Evolutionary conservation across 2,888 invertebrate species (phyloP), one percentile per base, ranked within the genome.

Genomic region (Hyles lineata): DNA sequence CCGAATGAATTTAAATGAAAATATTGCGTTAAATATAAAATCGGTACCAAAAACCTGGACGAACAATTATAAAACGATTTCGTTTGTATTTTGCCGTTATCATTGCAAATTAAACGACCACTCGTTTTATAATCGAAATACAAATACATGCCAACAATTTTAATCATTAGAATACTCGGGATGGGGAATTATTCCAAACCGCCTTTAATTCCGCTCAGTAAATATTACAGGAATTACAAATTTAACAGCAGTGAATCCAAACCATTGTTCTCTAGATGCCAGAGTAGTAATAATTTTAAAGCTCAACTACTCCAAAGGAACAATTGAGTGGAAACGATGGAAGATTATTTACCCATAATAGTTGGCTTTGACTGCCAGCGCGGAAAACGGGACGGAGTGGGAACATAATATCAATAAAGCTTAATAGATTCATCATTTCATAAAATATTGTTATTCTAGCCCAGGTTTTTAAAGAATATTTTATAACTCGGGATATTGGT

Each of bases 321-420:
- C 35, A 63, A 63, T 63, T 63, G 63, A 63, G 43, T 21, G 21
- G 35, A 63, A 63, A 43, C 21, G 21, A 43, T 43, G 63, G 21
- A 63, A 43, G 43, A 63, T 63, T 63, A 35, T 43, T 43, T 21
- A 63, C 21, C 21, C 11, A 63, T 35, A 63, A 63, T 63, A 23
- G 63, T 63, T 63, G 9, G 43, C 29, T 63, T 63, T 63, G 43
- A 63, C 63, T 63, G 43, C 63, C 63, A 63, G 63, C 43, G n/a
- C 21, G 43, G 35, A 63, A 60, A 62, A 63, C 35, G 4, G 35
- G n/a, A 43, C 21, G 43, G 23, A 43, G 63, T 63, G 15, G n/a
- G 43, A 23, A 35, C 21, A 43, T 63, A 17, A 55, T 55, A 55
- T 55, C 61, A 32, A 63, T 63, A 43, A 21, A n/a, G 21, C 35